Conservation (phyloP, 2,797 vertebrate species). For the Phoeniculus purpureus region DNA sequence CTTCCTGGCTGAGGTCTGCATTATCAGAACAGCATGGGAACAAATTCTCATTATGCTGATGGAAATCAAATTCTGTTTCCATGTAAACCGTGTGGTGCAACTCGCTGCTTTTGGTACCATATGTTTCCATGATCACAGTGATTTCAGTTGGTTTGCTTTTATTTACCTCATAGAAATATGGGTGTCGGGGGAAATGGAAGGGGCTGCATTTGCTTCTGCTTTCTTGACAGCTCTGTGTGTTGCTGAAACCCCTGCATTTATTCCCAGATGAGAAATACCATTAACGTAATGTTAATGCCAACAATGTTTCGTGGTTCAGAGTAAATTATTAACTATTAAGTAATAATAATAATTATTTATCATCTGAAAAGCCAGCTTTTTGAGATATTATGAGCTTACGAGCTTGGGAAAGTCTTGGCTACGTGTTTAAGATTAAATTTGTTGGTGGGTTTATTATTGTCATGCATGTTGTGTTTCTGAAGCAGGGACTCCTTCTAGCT, state of each 20-base stretch:
- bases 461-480: not conserved
- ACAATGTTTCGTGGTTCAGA: not conserved
- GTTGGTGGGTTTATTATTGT: not conserved
- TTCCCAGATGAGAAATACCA: slow-evolving; percentile 18
- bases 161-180: slow-evolving; percentile 51
- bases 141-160: slow-evolving; percentile 61
- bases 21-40: slow-evolving; percentile 41
- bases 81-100: slow-evolving; percentile 14
- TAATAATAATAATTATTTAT: not conserved
- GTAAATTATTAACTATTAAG: not conserved
- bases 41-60: slow-evolving; percentile 46
- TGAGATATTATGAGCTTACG: not conserved
- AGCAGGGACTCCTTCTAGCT: not conserved
- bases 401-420: not conserved
- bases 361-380: not conserved
- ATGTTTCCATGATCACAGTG: slow-evolving; percentile 56
- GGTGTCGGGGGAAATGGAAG: slow-evolving; percentile 37
- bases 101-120: slow-evolving; percentile 33
- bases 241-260: slow-evolving; percentile 32
- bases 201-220: not conserved
- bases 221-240: not conserved
- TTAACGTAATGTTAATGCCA: slow-evolving; percentile 16
- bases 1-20: not conserved
- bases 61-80: slow-evolving; percentile 55
- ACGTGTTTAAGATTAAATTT: not conserved